These are phyloP conservation scores for Drosophila sproati DNA, from an alignment of 1,140 invertebrate genomes.

Conservation along the genomic window DNA sequence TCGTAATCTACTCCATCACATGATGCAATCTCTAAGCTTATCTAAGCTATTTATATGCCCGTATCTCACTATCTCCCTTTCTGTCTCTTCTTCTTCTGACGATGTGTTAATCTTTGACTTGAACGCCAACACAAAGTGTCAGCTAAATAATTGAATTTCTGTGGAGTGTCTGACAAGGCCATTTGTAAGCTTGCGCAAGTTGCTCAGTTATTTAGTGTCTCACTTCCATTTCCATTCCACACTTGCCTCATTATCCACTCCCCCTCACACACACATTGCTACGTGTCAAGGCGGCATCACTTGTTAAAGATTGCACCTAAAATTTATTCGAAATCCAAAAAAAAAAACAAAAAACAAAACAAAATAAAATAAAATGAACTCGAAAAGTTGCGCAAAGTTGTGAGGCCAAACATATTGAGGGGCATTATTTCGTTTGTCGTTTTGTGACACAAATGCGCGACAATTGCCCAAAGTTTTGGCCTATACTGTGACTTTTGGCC, in stretches of 20 bases:
- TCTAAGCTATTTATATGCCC: not conserved
- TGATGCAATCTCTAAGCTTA: not conserved
- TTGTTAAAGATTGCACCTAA: conserved; percentile 59
- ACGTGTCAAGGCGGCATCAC: conserved; percentile 62
- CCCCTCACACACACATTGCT: conserved; percentile 25
- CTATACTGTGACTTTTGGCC: conserved; percentile 17
- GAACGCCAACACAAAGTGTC: conserved; percentile 16
- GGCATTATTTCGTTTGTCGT: conserved; percentile 5
- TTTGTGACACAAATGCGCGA: conserved; percentile 12
- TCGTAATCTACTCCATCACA: not conserved
- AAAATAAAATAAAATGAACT: conserved; percentile 12
- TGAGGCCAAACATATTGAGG: conserved; percentile 46
- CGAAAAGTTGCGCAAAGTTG: conserved; percentile 57
- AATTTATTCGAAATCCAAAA: conserved; percentile 10
- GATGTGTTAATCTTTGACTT: not conserved
- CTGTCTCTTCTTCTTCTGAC: not conserved
- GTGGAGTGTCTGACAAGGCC: conserved; percentile 35
- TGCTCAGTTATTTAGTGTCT: conserved; percentile 14
- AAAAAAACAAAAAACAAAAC: not conserved
- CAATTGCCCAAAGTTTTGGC: conserved; percentile 26
- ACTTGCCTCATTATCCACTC: conserved; percentile 11
- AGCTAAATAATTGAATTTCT: conserved; percentile 15
- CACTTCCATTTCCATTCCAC: conserved; percentile 38
- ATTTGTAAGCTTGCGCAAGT: conserved; percentile 37
- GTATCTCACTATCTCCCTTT: not conserved